Evolutionary conservation across 2,888 invertebrate species (phyloP), one percentile per base, ranked within the genome.

Genomic region (Nasonia oneida): DNA sequence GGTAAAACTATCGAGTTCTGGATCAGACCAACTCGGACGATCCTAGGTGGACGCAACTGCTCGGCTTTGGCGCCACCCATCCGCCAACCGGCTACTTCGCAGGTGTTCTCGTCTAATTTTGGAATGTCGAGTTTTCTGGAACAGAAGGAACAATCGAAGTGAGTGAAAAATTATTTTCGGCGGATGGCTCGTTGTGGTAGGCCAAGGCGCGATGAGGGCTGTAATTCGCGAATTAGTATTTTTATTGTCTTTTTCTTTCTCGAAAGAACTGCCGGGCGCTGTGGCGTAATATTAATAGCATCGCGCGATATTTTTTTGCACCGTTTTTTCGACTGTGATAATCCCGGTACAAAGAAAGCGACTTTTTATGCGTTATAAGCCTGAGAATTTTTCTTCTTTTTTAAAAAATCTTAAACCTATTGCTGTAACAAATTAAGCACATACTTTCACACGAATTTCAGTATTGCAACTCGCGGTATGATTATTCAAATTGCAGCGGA

Each of bases 1-100:
- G 97, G 95, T 79, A 96, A 91, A 39, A 97, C 97, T 88, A 98
- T 97, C 61, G 96, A 95, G 94, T 99, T 97, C 94, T 99, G 99
- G 89, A 99, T 96, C 79, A 98, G 94, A 5, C 97, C 99, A 39
- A 98, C 95, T 88, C 97, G 95, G 0, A 98, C 96, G 74, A 96
- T 92, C 81, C 97, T 95, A 0, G 96, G 95, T n/a, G 94, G 90
- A 86, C 98, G 95, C 15, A 95, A 92, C 89, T 97, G 95, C 94
- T 98, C 98, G 61, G 91, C 90, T 0, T 94, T 93, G 0, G 97
- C 96, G 3, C 94, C 92, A 2, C 93, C 91, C 88, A 99, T 96
- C 4, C 93, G 94, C 94, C 96, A 98, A 0, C 96, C 97, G 88
- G 96, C 94, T 0, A 99, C 92, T 90, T 99, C 97, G 89, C 86